phyloP scores from a whole-genome alignment of 2,797 vertebrate genomes.

The Morelia viridis region DNA sequence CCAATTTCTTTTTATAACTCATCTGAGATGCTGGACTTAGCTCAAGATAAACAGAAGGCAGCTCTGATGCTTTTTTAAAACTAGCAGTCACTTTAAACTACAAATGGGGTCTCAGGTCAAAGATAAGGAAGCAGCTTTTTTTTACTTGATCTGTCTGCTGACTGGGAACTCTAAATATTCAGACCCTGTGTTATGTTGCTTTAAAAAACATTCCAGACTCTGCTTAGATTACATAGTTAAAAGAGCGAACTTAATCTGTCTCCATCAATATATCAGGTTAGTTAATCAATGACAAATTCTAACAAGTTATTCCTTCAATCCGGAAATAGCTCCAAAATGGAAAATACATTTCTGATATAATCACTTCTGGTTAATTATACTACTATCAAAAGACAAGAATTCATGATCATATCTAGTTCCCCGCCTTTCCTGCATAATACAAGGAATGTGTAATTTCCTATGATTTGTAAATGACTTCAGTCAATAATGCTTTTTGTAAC shows the following conservation, averaged over 20 bases:
- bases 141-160: constrained; percentile 8
- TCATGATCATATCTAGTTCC: neutral
- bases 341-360: neutral
- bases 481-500: neutral
- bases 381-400: neutral
- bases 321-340: neutral
- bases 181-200: constrained; percentile 14
- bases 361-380: neutral
- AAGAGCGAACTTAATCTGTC: neutral
- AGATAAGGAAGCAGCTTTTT: constrained; percentile 43
- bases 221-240: neutral
- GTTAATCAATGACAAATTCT: neutral
- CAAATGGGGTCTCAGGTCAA: constrained; percentile 35
- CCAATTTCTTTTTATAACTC: constrained; percentile 17
- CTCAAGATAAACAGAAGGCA: constrained; percentile 30
- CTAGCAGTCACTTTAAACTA: constrained; percentile 27
- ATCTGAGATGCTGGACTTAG: constrained; percentile 24
- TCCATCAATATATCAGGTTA: neutral
- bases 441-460: neutral
- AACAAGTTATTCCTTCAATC: neutral
- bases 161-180: neutral
- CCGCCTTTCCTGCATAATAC: neutral
- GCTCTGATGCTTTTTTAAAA: constrained; percentile 32
- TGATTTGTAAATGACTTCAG: neutral
- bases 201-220: constrained; percentile 6